Base-by-base conservation (phyloP, 1,140 invertebrate genomes). In the Eupristina koningsbergeri region DNA sequence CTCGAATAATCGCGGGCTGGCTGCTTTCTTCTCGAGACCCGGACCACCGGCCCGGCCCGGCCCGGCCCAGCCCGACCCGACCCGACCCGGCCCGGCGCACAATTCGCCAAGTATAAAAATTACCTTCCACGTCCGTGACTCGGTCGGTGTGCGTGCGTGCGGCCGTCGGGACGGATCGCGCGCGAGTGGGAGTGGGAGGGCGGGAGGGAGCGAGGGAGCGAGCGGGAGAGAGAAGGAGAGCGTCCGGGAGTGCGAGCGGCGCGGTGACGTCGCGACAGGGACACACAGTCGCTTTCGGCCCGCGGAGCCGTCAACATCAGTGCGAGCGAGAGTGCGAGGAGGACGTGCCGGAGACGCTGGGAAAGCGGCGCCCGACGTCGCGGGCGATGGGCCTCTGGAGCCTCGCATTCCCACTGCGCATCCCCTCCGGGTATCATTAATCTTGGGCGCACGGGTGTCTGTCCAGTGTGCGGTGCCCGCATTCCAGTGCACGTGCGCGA, bases 281-380 rank as follows among this genome's bases (percentile, higher is more conserved):
- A 77, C 17, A 77, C 79, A 73, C 89, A 91, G 90, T 91, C 88
- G 89, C 79, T 88, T 87, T 81, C 90, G 90, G 88, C 87, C 89
- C 89, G 89, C 87, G 86, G 87, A 85, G 87, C 86, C 87, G 90
- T 87, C 80, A 84, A 85, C 86, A 86, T 87, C 85, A 85, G 34
- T 69, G 45, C 79, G 84, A 77, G 84, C n/a, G 83, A 82, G 86
- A 53, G 85, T 73, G 77, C 17, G 19, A 63, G 22, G 77, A n/a
- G n/a, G n/a, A n/a, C n/a, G n/a, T n/a, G n/a, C n/a, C n/a, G n/a
- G n/a, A n/a, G n/a, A n/a, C n/a, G n/a, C n/a, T n/a, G 39, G 34
- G 19, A 6, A 36, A 39, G 36, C 7, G 36, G 34, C 29, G 15
- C 34, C 17, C 19, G 64, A 1, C 26, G 53, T 26, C 53, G 47